A percentile compares a stretch with the other conserved stretches of the same genome.
These are phyloP conservation scores for Scaptomyza hsui DNA, from an alignment of 1,140 invertebrate species.

Conservation along the genomic window DNA sequence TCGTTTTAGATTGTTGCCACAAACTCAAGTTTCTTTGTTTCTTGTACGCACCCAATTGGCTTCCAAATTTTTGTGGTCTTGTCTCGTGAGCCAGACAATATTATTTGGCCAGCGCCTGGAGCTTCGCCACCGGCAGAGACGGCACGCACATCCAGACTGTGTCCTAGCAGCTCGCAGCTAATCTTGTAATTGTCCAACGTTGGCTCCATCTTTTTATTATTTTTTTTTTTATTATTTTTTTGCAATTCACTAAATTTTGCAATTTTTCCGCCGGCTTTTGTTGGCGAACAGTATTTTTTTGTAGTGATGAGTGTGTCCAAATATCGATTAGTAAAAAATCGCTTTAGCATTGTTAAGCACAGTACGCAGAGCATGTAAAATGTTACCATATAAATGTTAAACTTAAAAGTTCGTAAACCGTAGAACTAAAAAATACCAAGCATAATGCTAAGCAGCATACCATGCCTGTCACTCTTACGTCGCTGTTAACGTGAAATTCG, in stretches of 20 bases:
- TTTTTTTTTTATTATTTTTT: slow-evolving; percentile 4
- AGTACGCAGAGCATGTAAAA: slow-evolving; percentile 1
- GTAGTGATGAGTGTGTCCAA: slow-evolving; percentile 13
- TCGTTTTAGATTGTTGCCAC: neutral
- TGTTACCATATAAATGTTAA: no score
- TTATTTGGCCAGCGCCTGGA: slow-evolving; percentile 88
- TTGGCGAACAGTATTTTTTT: slow-evolving; percentile 21
- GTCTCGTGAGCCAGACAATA: slow-evolving; percentile 94
- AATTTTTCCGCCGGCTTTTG: slow-evolving; percentile 45
- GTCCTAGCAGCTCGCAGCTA: slow-evolving; percentile 90
- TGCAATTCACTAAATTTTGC: slow-evolving; percentile 37
- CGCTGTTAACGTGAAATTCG: neutral
- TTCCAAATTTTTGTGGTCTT: slow-evolving; percentile 93
- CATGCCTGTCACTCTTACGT: neutral
- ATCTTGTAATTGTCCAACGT: slow-evolving; percentile 88
- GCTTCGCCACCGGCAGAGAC: slow-evolving; percentile 88
- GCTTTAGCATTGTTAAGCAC: neutral
- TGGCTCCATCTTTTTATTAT: slow-evolving; percentile 52
- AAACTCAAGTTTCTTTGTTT: neutral
- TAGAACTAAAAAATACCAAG: no score
- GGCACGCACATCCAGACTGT: slow-evolving; percentile 93
- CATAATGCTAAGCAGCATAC: neutral
- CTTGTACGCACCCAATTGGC: slow-evolving; percentile 87
- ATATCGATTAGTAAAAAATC: slow-evolving; percentile 9
- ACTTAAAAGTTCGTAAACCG: no score